These are phyloP conservation scores for Lathamus discolor DNA, from an alignment of 2,113 vertebrate genomes.

Conservation along the genomic window DNA sequence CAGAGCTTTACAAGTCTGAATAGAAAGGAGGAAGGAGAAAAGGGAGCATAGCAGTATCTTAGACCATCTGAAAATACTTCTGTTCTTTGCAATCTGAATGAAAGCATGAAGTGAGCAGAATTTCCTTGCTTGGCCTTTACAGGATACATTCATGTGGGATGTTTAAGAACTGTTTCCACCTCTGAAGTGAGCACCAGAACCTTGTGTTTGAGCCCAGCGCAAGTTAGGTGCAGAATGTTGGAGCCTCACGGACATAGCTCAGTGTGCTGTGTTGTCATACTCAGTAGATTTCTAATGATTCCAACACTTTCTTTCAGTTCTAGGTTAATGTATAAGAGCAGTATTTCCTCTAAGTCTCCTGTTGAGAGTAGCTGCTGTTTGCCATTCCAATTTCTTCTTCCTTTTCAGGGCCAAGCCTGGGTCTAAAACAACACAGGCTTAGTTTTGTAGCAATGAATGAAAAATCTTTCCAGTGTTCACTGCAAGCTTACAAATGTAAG, in stretches of 20 bases:
- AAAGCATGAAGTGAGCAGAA: not conserved
- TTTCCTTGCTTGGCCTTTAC: not conserved
- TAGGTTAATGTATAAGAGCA: not conserved
- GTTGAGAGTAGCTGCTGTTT: not conserved
- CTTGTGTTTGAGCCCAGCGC: not conserved
- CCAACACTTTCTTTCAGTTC: not conserved
- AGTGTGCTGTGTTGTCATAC: fast-evolving
- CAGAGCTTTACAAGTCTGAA: not conserved
- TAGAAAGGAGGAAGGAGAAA: not conserved
- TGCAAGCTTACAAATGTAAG: not conserved
- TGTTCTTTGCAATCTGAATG: not conserved
- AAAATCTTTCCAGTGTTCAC: not conserved
- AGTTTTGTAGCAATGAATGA: not conserved
- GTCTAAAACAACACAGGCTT: not conserved
- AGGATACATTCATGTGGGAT: fast-evolving
- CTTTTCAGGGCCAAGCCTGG: not conserved
- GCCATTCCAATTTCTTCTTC: not conserved
- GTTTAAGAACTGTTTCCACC: not conserved
- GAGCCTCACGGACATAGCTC: not conserved
- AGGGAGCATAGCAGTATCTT: not conserved
- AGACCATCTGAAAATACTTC: not conserved
- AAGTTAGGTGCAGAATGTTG: not conserved
- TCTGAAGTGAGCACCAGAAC: not conserved
- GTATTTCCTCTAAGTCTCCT: not conserved
- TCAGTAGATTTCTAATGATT: not conserved